These are phyloP conservation scores for Rhyzopertha dominica DNA, from an alignment of 1,140 invertebrate genomes.

Conservation along the genomic window DNA sequence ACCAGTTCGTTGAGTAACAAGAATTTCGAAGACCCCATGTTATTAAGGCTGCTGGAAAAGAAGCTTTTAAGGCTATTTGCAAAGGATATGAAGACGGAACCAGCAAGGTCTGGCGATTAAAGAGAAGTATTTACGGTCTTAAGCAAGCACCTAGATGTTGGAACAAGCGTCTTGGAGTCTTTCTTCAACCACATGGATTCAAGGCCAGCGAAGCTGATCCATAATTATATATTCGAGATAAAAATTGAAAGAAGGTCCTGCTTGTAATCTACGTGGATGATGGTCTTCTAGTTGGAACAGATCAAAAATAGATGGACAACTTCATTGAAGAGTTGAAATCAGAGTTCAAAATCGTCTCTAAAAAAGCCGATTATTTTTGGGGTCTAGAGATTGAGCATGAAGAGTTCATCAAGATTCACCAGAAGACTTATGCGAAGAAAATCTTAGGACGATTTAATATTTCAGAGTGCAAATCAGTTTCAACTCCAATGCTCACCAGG, in stretches of 20 bases:
- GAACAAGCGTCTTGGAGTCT: slow-evolving; percentile 31
- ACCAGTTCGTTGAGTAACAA: no score
- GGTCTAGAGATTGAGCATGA: slow-evolving; percentile 32
- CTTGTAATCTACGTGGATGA: slow-evolving; percentile 49
- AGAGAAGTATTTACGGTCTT: slow-evolving; percentile 43
- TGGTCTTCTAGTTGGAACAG: slow-evolving; percentile 32
- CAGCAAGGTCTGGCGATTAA: slow-evolving; percentile 32
- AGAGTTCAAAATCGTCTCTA: slow-evolving; percentile 33
- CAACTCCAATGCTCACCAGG: slow-evolving; percentile 36
- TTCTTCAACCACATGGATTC: slow-evolving; percentile 40
- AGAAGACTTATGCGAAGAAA: slow-evolving; percentile 37
- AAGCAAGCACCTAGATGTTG: slow-evolving; percentile 44
- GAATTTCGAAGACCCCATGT: no score
- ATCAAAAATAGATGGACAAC: slow-evolving; percentile 5
- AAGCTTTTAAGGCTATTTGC: no score
- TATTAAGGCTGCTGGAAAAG: no score
- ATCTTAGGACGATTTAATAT: slow-evolving; percentile 39
- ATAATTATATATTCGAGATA: slow-evolving; percentile 38
- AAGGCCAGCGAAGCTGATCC: slow-evolving; percentile 35
- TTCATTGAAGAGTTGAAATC: slow-evolving; percentile 13
- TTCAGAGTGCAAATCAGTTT: slow-evolving; percentile 39
- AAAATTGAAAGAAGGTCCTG: slow-evolving; percentile 31
- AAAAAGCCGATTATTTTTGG: slow-evolving; percentile 27
- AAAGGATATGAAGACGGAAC: slow-evolving; percentile 36
- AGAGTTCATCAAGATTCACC: slow-evolving; percentile 30